Base-by-base conservation (phyloP, 2,888 invertebrate genomes). In the Hemistola chrysoprasaria region DNA sequence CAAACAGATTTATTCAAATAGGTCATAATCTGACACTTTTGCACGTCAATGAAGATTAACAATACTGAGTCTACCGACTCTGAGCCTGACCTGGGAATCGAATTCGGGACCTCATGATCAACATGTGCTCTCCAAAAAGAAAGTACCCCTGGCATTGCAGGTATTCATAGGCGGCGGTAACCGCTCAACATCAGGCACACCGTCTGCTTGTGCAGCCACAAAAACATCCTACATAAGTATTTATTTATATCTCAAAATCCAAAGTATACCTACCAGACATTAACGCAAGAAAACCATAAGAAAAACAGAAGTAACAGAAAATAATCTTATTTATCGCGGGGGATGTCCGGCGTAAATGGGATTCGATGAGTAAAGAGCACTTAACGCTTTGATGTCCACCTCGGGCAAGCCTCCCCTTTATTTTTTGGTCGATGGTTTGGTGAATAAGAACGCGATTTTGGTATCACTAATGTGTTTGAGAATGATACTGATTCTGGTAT, bases 311-410 rank as follows among this genome's bases (percentile, higher is more conserved):
- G 69, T 68, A 69, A 62, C 73, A 63, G 65, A 72, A 78, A 68
- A 72, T 86, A 86, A 85, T 85, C 81, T 82, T 85, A 86, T 87
- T 86, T 87, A 86, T 86, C 71, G 79, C 62, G 58, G 61, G 78
- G 80, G 75, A 72, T 53, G 71, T 72, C 74, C 72, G 65, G 62
- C 65, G 59, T 62, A 75, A 75, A 73, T 74, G 72, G 71, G 75
- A 71, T 76, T 74, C 77, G 77, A 77, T 76, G 75, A 76, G 71
- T 68, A 74, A 71, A 79, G 71, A 79, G 82, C 86, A 86, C 86
- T 87, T 86, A 87, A 81, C 83, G 86, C 87, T 82, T 86, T 87
- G 84, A 87, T 86, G 87, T 87, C 84, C 81, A 76, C 77, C 73
- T 76, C 63, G 71, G 54, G 54, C 47, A 54, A 48, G 52, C 60